phyloP scores from a whole-genome alignment of 2,113 vertebrate genomes.

The Gymnarchus niloticus region DNA sequence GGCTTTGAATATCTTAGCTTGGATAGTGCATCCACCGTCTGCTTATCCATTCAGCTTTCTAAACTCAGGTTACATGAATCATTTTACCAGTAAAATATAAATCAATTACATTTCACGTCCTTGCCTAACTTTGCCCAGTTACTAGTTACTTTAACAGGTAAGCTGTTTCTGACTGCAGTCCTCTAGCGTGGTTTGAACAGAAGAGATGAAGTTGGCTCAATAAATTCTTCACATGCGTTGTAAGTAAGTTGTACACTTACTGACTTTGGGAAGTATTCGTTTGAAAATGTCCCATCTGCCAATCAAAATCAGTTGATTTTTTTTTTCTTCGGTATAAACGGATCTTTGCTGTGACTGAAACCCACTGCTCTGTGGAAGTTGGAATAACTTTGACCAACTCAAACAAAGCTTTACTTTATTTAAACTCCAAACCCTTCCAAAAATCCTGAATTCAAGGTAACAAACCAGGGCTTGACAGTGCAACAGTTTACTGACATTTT shows the following conservation, averaged over 20 bases:
- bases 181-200: background rate
- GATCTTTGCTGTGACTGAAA: background rate
- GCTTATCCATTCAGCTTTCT: background rate
- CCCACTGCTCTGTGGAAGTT: background rate
- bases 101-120: background rate
- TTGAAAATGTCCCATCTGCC: background rate
- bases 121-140: background rate
- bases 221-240: background rate
- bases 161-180: background rate
- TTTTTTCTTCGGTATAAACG: background rate
- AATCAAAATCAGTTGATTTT: background rate
- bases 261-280: background rate
- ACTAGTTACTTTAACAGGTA: background rate
- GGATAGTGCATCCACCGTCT: background rate
- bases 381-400: background rate
- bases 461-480: too few species aligned
- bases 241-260: background rate
- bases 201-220: background rate
- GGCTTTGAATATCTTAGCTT: background rate
- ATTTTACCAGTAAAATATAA: background rate
- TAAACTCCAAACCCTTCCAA: background rate
- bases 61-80: background rate
- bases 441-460: background rate
- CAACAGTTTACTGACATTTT: too few species aligned
- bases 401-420: background rate